A percentile compares a stretch with the other conserved stretches of the same genome.
Conservation (phyloP, 2,113 vertebrate genomes). For the Tinamus guttatus region DNA sequence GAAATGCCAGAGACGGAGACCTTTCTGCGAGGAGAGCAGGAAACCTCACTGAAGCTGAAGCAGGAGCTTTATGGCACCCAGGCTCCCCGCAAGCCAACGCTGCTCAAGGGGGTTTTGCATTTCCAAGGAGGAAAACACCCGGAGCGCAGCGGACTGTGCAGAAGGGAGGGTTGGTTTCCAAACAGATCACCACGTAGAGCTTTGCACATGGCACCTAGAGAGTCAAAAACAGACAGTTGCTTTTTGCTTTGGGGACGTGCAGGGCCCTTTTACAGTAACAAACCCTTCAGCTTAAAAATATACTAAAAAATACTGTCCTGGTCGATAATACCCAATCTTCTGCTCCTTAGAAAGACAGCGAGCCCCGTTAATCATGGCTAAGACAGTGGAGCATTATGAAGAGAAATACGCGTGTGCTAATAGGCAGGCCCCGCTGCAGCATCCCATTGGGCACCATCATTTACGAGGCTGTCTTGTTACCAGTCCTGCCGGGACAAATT, state of each 20-base stretch:
- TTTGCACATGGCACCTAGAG: fast-evolving
- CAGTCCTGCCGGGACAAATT: not conserved
- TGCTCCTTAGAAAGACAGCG: not conserved
- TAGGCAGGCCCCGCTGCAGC: not conserved
- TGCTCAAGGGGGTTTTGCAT: fast-evolving
- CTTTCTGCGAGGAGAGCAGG: not conserved
- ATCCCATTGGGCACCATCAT: not conserved
- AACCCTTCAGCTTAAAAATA: fast-evolving
- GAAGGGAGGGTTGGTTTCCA: not conserved
- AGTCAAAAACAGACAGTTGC: fast-evolving
- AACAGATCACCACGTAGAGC: not conserved
- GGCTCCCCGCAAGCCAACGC: fast-evolving
- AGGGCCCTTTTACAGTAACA: not conserved
- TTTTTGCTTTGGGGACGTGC: fast-evolving
- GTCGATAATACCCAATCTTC: not conserved
- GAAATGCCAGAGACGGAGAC: not conserved
- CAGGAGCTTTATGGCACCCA: not conserved
- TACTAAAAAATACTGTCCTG: not conserved
- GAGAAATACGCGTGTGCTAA: not conserved
- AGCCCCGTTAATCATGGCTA: not conserved
- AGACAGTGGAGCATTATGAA: not conserved
- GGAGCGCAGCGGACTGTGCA: fast-evolving
- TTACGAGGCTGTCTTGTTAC: not conserved
- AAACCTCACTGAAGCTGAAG: not conserved
- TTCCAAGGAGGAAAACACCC: fast-evolving